Percentiles rank a stretch among this genome's conserved stretches.
These are phyloP conservation scores for Caranx melampygus DNA, from an alignment of 2,113 vertebrate genomes.

Conservation along the genomic window DNA sequence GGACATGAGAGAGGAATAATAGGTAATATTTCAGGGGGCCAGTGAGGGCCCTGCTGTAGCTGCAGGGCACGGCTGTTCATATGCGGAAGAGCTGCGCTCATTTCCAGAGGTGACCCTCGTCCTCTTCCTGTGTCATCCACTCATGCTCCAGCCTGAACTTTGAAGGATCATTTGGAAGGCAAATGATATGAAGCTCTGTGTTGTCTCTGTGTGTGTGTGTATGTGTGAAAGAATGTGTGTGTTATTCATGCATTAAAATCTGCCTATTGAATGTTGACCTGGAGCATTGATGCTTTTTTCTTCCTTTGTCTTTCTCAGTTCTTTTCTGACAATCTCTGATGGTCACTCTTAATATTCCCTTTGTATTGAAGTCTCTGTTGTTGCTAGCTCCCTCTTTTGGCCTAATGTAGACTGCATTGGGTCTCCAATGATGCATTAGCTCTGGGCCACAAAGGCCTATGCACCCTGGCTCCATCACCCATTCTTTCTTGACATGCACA, in stretches of 20 bases:
- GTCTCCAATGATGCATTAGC: background rate
- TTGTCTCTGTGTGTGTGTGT: conserved; percentile 18
- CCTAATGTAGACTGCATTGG: background rate
- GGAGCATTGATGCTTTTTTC: conserved; percentile 3
- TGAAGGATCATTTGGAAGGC: conserved; percentile 65
- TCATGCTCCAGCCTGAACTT: conserved; percentile 45
- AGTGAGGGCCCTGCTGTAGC: conserved; percentile 44
- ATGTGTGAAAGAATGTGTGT: conserved; percentile 6
- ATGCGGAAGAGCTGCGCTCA: conserved; percentile 57
- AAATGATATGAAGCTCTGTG: conserved; percentile 61
- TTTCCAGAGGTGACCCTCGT: conserved; percentile 53
- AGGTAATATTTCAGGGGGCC: conserved; percentile 71
- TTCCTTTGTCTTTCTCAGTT: background rate
- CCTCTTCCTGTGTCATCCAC: conserved; percentile 56
- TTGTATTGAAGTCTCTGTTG: background rate
- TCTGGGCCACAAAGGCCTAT: background rate
- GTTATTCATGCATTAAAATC: conserved; percentile 22
- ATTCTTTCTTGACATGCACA: background rate
- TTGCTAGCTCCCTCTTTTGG: conserved; percentile 1
- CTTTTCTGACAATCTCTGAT: background rate
- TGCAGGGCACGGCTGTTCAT: conserved; percentile 53
- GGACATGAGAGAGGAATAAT: conserved; percentile 55
- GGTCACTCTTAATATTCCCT: background rate
- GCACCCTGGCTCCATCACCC: background rate
- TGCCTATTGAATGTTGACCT: conserved; percentile 25